Evolutionary conservation across 1,140 invertebrate genomes (phyloP).

Genomic region (Cherax quadricarinatus): DNA sequence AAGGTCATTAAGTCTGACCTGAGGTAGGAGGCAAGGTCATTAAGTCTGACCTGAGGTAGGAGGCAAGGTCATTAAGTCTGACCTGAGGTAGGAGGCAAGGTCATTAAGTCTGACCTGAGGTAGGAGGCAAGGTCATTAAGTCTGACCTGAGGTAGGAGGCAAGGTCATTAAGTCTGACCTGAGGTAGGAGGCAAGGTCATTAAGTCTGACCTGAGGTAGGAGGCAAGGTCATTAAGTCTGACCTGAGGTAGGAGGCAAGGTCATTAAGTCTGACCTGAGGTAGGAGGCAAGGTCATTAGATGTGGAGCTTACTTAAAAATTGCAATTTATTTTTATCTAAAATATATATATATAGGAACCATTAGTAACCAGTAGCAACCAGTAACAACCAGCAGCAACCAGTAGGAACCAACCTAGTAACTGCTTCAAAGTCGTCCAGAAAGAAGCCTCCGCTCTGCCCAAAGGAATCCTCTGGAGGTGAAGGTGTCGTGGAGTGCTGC

Average conservation of each 20-base stretch:
- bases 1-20: background rate
- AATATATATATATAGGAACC: too few species aligned
- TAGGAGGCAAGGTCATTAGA: background rate
- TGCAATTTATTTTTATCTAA: background rate
- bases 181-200: background rate
- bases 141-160: conserved; percentile 75
- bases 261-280: background rate
- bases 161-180: background rate
- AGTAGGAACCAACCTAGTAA: conserved; percentile 41
- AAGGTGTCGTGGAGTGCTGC: background rate
- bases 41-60: background rate
- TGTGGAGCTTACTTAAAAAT: too few species aligned
- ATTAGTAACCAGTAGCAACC: too few species aligned
- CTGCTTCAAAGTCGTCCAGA: conserved; percentile 65
- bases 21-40: background rate
- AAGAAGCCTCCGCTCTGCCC: conserved; percentile 47
- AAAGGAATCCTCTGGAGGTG: background rate
- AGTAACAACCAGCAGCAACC: too few species aligned
- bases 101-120: background rate
- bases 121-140: too few species aligned
- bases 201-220: background rate
- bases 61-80: background rate
- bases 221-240: background rate
- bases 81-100: background rate
- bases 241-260: background rate